Base-by-base conservation (phyloP, 2,113 vertebrate genomes). In the Heteronetta atricapilla region DNA sequence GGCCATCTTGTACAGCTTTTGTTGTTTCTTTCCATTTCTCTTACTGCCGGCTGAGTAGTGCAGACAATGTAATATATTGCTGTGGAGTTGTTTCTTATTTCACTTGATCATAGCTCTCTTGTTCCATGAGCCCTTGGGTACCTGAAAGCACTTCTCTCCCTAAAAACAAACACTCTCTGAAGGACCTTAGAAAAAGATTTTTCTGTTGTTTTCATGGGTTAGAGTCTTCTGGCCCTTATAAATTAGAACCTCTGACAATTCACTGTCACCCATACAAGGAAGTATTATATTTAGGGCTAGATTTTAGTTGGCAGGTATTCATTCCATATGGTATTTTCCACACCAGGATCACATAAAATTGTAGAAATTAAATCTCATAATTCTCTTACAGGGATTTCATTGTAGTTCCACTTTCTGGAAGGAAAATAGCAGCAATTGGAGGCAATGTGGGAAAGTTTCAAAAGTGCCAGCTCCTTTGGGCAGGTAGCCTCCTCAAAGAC, bases 231-330 rank as follows among this genome's bases (percentile, higher is more conserved):
- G 67, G 66, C 14, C 78, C 82, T 85, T 91, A 56, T 38, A 80
- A 82, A 79, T 36, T n/a, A 56, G 74, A 93, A 87, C 82, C 74
- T 84, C 77, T 93, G 89, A 93, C 83, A 87, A 42, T 81, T 86
- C 85, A 86, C 86, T 94, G 73, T 90, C 80, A 91, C 67, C 59
- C 63, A 46, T 2, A 1, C 70, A 83, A 92, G 90, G 86, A 90
- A 85, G 31, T 73, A 83, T 55, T 3, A 0, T 78, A 42, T 89
- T 89, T 83, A 86, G 44, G 73, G 70, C 21, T 87, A 87, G 67
- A 96, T 85, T 94, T 81, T 34, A 84, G 66, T 88, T 85, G 70
- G 77, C 94, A 95, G 77, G 67, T 94, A 33, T 55, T 94, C 86
- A 79, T 95, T 82, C 90, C 81, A 92, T 88, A 92, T 89, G 86